Base-by-base conservation (phyloP, 2,888 invertebrate species). In the Onchidella celtica region DNA sequence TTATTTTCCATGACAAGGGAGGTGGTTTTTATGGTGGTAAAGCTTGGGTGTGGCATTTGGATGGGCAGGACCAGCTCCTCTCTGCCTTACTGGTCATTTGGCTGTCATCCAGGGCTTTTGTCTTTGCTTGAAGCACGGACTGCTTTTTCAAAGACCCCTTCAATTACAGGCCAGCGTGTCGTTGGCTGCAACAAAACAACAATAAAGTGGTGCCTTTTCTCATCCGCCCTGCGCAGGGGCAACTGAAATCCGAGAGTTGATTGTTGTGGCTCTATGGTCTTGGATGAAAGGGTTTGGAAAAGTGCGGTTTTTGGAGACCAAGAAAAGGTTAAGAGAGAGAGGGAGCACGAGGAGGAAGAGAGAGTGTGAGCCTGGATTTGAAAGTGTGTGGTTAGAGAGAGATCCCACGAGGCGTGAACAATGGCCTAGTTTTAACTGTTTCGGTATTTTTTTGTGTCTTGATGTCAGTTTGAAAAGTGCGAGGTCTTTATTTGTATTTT, bases 31-130 rank as follows among this genome's bases (percentile, higher is more conserved):
- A n/a, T n/a, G n/a, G n/a, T n/a, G n/a, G n/a, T n/a, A n/a, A n/a
- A n/a, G n/a, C n/a, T n/a, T n/a, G n/a, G n/a, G n/a, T n/a, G n/a
- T n/a, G n/a, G n/a, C n/a, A n/a, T n/a, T n/a, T n/a, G n/a, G n/a
- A n/a, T n/a, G n/a, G n/a, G n/a, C n/a, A n/a, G n/a, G n/a, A n/a
- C n/a, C n/a, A n/a, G n/a, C n/a, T n/a, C n/a, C n/a, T n/a, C n/a
- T n/a, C n/a, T n/a, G n/a, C n/a, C n/a, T n/a, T 24, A 27, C 75
- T 65, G 75, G 65, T 76, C 32, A 66, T 79, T 79, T 79, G 21
- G 36, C 63, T 79, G 69, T 78, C 70, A 69, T 6, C 11, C 1
- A 0, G 0, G 14, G 4, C 63, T 40, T 11, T 63, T 63, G 59
- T 79, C 14, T 32, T 29, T 38, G 29, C 63, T 29, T 14, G 29